These are phyloP conservation scores for Sarcophaga bullata DNA, from an alignment of 1,140 invertebrate species.

Conservation along the genomic window DNA sequence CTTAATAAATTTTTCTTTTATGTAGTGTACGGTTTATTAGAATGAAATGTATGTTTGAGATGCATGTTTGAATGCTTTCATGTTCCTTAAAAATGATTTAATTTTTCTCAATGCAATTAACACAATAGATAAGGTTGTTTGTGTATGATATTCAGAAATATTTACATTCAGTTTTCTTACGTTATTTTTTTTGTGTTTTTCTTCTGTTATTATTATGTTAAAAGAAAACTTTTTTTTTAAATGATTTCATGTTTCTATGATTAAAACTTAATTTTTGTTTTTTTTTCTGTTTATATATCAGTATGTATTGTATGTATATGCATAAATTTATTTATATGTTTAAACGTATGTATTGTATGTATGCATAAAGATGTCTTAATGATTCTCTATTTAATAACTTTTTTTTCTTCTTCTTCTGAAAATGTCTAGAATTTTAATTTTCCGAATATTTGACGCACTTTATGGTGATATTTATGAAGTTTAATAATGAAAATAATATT, in stretches of 20 bases:
- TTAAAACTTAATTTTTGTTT: background rate
- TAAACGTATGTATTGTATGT: background rate
- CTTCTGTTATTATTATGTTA: too few species aligned
- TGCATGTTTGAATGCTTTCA: background rate
- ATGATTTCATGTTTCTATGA: background rate
- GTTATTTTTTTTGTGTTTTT: too few species aligned
- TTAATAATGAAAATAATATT: background rate
- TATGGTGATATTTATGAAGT: conserved; percentile 23
- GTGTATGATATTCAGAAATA: background rate
- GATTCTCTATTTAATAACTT: background rate
- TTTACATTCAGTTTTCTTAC: too few species aligned
- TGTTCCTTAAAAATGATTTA: background rate
- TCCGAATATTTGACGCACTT: conserved; percentile 42
- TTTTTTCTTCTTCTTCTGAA: background rate
- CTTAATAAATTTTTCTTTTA: background rate
- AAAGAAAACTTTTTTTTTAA: too few species aligned
- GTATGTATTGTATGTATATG: background rate
- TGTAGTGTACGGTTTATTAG: background rate
- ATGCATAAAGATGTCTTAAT: background rate
- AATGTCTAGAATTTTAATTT: conserved; percentile 4
- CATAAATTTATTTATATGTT: background rate
- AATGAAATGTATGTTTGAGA: background rate
- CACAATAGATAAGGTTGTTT: conserved; percentile 14
- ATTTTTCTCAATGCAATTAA: conserved; percentile 1
- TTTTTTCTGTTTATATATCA: background rate